phyloP scores from a whole-genome alignment of 2,113 vertebrate genomes.

The Lethenteron camtschaticum region DNA sequence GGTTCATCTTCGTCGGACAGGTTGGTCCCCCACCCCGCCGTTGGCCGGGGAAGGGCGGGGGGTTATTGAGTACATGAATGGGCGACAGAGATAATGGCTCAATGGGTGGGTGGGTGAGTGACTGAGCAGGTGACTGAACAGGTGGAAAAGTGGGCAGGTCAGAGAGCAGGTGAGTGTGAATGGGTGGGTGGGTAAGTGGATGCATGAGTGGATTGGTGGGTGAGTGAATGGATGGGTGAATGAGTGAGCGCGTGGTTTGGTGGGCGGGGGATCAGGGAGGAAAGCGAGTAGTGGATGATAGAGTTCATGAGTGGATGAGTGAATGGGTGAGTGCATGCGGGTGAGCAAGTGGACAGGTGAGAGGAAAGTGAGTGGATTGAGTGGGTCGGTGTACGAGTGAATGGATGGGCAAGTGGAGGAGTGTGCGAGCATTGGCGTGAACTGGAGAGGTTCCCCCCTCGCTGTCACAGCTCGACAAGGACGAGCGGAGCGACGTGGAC shows the following conservation, averaged over 20 bases:
- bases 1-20: constrained; percentile 53
- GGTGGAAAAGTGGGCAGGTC: background rate
- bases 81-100: background rate
- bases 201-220: too few species aligned
- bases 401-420: background rate
- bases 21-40: constrained; percentile 33
- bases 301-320: too few species aligned
- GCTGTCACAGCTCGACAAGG: constrained; percentile 45
- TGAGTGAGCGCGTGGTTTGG: too few species aligned
- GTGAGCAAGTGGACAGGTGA: background rate
- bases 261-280: too few species aligned
- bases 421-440: background rate
- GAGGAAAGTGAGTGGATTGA: background rate
- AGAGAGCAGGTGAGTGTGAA: background rate
- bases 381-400: constrained; percentile 4
- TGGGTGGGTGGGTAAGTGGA: too few species aligned
- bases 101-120: background rate
- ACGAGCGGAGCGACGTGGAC: constrained; percentile 64
- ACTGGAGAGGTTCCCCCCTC: background rate
- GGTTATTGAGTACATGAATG: background rate
- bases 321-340: background rate
- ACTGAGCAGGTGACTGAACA: background rate
- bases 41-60: background rate
- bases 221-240: too few species aligned
- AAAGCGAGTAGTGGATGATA: too few species aligned